Evolutionary conservation across 1,140 invertebrate genomes (phyloP), one percentile per base, ranked within the genome.

Genomic region (Drosophila sucinea): DNA sequence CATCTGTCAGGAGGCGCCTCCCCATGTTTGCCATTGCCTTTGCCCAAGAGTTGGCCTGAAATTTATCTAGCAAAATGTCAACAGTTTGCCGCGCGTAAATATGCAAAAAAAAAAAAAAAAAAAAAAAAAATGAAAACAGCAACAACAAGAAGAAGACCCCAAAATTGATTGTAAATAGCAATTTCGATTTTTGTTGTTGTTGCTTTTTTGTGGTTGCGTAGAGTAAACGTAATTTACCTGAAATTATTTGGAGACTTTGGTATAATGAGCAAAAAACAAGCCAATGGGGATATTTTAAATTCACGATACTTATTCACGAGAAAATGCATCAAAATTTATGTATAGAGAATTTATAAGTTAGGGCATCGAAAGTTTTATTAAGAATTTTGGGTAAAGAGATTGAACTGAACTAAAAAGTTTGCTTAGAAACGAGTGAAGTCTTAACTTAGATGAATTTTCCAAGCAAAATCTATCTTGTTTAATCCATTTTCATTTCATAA

Each of bases 101-200:
- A 86, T 86, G 83, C 77, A 79, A 81, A 44, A 44, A 44, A 23
- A 44, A 41, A 44, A 44, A 44, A n/a, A 44, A 17, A 23, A 51
- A 25, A 51, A 51, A 51, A 51, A 51, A 17, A 47, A 40, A 47
- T 5, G 25, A 51, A 25, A 51, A 27, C n/a, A 17, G 40, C 40
- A 41, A 41, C 40, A 51, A 51, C 44, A 51, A 51, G 7, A 51
- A 51, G 44, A 51, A 51, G 44, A 10, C 44, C 44, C 44, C 8
- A 25, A 51, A 86, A 86, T 86, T 86, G 79, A 87, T 86, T 86
- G 78, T 87, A 86, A 86, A 87, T 86, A 84, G 82, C 81, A 75
- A 85, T 86, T 86, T 86, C 73, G 73, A 54, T 75, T 76, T 60
- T 40, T 40, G 44, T 1, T 17, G 27, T 1, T 10, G 10, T 6